Percentiles rank a stretch among this genome's conserved stretches.
Evolutionary conservation across 53 echinoderm and acorn worm species (phyloP).

Genomic region (Apostichopus leukothele): DNA sequence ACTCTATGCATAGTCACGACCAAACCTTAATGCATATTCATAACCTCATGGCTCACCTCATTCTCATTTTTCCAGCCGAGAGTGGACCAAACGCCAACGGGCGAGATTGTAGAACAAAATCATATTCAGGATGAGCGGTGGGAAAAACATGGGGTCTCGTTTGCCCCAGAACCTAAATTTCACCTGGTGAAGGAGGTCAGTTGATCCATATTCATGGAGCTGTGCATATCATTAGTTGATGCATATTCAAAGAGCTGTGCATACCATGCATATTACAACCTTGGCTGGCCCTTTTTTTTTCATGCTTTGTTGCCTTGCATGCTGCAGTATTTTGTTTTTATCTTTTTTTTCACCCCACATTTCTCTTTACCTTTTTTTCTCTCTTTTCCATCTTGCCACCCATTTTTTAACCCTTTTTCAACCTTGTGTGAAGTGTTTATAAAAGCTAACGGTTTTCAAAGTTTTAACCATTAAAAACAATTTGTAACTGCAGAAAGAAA

Average conservation of each 20-base stretch:
- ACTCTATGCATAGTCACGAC: constrained; percentile 33
- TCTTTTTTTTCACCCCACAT: not conserved
- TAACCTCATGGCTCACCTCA: constrained; percentile 46
- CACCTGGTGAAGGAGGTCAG: constrained; percentile 96
- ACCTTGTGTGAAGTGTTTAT: not conserved
- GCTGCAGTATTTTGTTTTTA: not conserved
- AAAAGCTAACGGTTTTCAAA: too few species aligned
- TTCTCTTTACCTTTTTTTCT: not conserved
- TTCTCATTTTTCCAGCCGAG: constrained; percentile 44
- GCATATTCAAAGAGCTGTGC: constrained; percentile 32
- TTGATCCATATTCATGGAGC: constrained; percentile 50
- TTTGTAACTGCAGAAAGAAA: too few species aligned
- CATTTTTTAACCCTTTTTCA: not conserved
- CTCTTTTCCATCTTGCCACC: not conserved
- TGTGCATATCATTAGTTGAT: constrained; percentile 19
- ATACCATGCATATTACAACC: constrained; percentile 13
- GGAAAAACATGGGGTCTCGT: constrained; percentile 76
- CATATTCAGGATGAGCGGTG: constrained; percentile 48
- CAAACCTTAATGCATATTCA: constrained; percentile 46
- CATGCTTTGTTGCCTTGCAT: constrained; percentile 33
- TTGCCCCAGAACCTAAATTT: constrained; percentile 98
- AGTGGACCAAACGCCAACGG: constrained; percentile 18
- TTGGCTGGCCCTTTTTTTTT: constrained; percentile 24
- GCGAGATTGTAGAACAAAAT: constrained; percentile 38
- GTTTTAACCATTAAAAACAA: too few species aligned